A percentile compares a stretch with the other conserved stretches of the same genome.
Conservation (phyloP, 2,797 vertebrate genomes). For the Manis pentadactyla region DNA sequence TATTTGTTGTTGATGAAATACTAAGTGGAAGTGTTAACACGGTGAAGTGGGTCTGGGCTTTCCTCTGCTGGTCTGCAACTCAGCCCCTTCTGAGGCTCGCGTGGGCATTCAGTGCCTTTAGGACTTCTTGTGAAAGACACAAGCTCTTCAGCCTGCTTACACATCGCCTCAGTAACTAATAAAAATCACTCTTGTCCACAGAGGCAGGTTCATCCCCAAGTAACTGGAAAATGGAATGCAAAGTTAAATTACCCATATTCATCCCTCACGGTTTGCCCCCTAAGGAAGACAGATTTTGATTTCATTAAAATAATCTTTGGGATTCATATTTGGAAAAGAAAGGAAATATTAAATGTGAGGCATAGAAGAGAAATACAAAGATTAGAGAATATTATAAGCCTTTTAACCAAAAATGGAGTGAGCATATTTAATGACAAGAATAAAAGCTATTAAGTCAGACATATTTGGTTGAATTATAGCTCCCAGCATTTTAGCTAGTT, state of each 20-base stretch:
- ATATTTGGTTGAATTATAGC: neutral
- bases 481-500: neutral
- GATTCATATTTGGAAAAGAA: neutral
- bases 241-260: neutral
- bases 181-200: neutral
- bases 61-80: fast-evolving
- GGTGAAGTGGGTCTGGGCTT: no score
- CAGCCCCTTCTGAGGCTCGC: fast-evolving
- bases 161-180: neutral
- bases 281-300: neutral
- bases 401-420: neutral
- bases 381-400: neutral
- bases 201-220: neutral
- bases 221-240: neutral
- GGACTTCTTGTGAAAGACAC: neutral
- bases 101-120: fast-evolving
- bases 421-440: neutral
- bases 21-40: neutral
- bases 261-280: neutral
- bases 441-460: neutral
- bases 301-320: neutral
- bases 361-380: neutral
- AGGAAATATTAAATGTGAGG: neutral
- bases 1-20: neutral
- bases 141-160: neutral